Conservation (phyloP, 2,888 invertebrate genomes). For the Dryomyza anilis region DNA sequence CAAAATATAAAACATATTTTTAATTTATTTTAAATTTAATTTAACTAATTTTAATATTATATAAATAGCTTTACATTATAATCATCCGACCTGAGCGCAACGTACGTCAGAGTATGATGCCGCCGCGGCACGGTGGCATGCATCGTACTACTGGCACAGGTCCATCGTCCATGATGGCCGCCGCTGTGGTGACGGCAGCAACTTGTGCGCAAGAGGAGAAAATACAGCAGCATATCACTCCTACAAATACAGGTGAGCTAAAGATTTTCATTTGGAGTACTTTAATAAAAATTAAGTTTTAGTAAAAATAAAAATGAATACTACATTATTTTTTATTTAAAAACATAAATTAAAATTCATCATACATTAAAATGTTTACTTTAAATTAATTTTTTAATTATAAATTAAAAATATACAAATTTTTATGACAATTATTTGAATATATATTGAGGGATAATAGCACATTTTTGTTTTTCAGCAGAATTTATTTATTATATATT, state of each 20-base stretch:
- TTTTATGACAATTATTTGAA: too few species aligned
- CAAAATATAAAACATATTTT: too few species aligned
- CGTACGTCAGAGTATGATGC: slow-evolving; percentile 86
- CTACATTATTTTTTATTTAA: neutral
- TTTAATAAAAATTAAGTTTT: slow-evolving; percentile 2
- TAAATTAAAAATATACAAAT: neutral
- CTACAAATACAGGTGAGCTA: slow-evolving; percentile 57
- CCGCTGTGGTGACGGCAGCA: slow-evolving; percentile 70
- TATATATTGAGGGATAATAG: too few species aligned
- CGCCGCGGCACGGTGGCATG: slow-evolving; percentile 69
- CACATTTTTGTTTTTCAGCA: too few species aligned
- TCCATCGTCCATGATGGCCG: slow-evolving; percentile 72
- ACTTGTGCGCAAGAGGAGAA: slow-evolving; percentile 73
- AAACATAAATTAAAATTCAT: too few species aligned
- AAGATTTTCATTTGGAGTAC: neutral
- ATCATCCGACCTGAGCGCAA: slow-evolving; percentile 87
- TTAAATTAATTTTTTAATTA: neutral
- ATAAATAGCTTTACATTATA: slow-evolving; percentile 89
- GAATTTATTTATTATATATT: too few species aligned
- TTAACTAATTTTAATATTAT: too few species aligned
- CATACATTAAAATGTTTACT: too few species aligned
- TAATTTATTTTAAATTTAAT: too few species aligned
- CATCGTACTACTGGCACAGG: slow-evolving; percentile 69
- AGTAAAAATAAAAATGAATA: neutral
- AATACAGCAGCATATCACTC: slow-evolving; percentile 68